Base-by-base conservation (phyloP, 2,797 vertebrate genomes). In the Tenualosa thibaudeaui region DNA sequence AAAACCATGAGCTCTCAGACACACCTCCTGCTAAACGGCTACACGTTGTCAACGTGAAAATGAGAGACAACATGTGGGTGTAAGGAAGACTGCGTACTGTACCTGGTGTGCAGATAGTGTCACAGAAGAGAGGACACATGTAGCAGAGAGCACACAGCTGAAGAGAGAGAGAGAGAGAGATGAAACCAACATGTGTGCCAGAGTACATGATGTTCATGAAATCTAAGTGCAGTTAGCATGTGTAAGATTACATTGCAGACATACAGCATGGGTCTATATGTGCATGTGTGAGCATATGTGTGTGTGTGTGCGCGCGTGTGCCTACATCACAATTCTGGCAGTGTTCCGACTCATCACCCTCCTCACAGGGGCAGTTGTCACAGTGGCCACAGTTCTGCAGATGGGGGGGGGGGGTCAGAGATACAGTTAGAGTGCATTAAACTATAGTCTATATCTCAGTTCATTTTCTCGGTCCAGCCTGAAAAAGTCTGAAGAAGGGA, bases 101-200 rank as follows among this genome's bases (percentile, higher is more conserved):
- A 97, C 97, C 97, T 84, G 97, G 96, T 12, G 94, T 89, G 91
- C 97, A 98, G 86, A 97, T 86, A 0, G 96, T 96, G 82, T 97
- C 96, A 65, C 97, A 97, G 89, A 97, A 89, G 53, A 97, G 89
- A 1, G 96, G 96, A 86, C 97, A 97, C 58, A 97, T 86, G 85
- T 93, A 96, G 89, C 97, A 97, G 84, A 95, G 96, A 22, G 95
- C 93, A 81, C 97, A 98, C 71, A 87, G 88, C 96, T 96, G 88
- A 3, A 56, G 62, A 17, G 68, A 17, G 31, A 17, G 68, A 75
- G 68, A 43, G 71, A 78, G 40, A 78, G 71, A 43, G 71, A 37
- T 71, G 71, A 78, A 78, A 22, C 71, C 40, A 78, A 46, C 37
- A 78, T 43, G 71, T 78, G 71, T 40, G 37, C 40, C 40, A 46